These are phyloP conservation scores for Ecliptopera silaceata DNA, from an alignment of 2,888 invertebrate genomes.

Conservation along the genomic window DNA sequence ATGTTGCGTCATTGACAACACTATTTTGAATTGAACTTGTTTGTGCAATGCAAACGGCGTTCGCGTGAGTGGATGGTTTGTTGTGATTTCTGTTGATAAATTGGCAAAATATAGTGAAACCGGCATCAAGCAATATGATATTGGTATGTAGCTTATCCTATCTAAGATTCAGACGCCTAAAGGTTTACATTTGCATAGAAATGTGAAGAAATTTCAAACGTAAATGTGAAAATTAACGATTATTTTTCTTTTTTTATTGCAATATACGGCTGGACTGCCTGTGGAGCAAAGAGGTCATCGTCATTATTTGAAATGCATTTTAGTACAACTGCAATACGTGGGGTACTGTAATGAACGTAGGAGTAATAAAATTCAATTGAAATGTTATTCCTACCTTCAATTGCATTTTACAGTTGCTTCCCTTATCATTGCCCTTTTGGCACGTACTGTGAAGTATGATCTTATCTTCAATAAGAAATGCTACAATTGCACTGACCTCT, in stretches of 20 bases:
- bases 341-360: no score
- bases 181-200: not conserved
- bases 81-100: constrained; percentile 66
- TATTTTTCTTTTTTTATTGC: not conserved
- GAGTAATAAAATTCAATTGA: not conserved
- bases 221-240: constrained; percentile 7
- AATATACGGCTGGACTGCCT: not conserved
- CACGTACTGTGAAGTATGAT: constrained; percentile 8
- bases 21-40: no score
- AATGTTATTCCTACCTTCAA: constrained; percentile 24
- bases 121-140: constrained; percentile 46
- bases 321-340: no score
- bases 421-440: constrained; percentile 39
- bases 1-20: no score
- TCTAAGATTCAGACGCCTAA: not conserved
- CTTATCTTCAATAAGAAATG: not conserved
- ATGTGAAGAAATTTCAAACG: not conserved
- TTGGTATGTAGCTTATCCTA: constrained; percentile 55
- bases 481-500: not conserved
- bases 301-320: not conserved
- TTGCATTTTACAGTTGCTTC: constrained; percentile 25
- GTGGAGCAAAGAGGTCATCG: not conserved
- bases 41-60: constrained; percentile 39
- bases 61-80: constrained; percentile 70
- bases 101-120: constrained; percentile 52